Evolutionary conservation across 2,797 vertebrate genomes (phyloP).

Genomic region (Psittacula derbiana): DNA sequence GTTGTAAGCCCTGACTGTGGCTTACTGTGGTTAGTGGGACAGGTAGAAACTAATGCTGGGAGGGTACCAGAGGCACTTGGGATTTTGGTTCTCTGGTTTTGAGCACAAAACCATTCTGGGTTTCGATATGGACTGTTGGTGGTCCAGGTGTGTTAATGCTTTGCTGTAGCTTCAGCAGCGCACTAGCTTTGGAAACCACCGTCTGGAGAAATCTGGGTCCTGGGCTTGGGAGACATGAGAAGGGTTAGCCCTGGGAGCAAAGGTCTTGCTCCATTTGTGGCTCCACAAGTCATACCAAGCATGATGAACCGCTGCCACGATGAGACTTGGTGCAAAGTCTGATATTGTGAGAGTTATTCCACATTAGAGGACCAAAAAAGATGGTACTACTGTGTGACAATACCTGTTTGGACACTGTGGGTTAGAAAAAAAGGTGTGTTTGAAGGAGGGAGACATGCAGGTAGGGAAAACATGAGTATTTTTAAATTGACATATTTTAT

Average conservation of each 20-base stretch:
- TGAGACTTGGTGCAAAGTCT: neutral
- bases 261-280: accelerated
- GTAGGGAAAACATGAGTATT: neutral
- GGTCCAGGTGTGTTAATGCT: neutral
- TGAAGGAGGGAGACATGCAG: neutral
- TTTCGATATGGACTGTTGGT: neutral
- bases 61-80: neutral
- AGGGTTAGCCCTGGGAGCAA: neutral
- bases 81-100: neutral
- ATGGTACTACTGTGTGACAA: neutral
- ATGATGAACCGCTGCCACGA: neutral
- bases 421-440: neutral
- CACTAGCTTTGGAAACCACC: neutral
- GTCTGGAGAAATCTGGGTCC: neutral
- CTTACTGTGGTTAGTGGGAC: neutral
- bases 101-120: neutral
- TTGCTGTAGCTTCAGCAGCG: neutral
- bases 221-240: neutral
- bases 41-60: neutral
- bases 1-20: neutral
- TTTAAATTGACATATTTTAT: neutral
- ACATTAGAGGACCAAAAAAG: neutral
- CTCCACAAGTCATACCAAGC: neutral
- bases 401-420: neutral
- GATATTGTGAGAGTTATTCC: neutral